phyloP scores from a whole-genome alignment of 1,140 invertebrate genomes.

The Solen grandis region DNA sequence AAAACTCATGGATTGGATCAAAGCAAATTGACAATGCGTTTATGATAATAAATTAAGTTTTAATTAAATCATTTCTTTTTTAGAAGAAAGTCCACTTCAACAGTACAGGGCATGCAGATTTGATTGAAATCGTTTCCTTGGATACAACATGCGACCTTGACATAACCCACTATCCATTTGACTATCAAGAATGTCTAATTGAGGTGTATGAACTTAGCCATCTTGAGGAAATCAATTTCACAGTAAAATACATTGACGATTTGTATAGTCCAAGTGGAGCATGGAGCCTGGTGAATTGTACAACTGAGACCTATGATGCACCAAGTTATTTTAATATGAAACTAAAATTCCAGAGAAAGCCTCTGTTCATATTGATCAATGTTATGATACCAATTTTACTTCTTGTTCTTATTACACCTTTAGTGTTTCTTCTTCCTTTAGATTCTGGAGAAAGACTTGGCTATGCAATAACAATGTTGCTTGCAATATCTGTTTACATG shows the following conservation, averaged over 20 bases:
- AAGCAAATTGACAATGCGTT: no score
- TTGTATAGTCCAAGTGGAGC: no score
- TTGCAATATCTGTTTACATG: slow-evolving; percentile 42
- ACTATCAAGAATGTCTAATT: neutral
- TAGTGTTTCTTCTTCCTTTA: slow-evolving; percentile 12
- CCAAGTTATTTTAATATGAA: neutral
- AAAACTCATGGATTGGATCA: no score
- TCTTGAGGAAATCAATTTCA: no score
- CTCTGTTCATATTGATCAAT: neutral
- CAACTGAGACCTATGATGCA: no score
- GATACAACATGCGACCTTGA: slow-evolving; percentile 62
- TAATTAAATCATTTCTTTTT: no score
- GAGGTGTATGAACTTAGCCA: neutral
- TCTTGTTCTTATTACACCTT: neutral
- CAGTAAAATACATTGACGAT: no score
- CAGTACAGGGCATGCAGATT: no score
- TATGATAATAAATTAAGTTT: no score
- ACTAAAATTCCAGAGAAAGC: slow-evolving; percentile 1
- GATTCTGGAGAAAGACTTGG: slow-evolving; percentile 29
- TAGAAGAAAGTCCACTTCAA: no score
- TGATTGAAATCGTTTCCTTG: no score
- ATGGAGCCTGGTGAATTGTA: no score
- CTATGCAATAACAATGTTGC: slow-evolving; percentile 17
- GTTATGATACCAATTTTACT: slow-evolving; percentile 9
- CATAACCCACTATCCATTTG: slow-evolving; percentile 55